Percentiles rank a stretch among this genome's conserved stretches.
Evolutionary conservation across 2,888 invertebrate genomes (phyloP).

Genomic region (Drosophila melanosoma): DNA sequence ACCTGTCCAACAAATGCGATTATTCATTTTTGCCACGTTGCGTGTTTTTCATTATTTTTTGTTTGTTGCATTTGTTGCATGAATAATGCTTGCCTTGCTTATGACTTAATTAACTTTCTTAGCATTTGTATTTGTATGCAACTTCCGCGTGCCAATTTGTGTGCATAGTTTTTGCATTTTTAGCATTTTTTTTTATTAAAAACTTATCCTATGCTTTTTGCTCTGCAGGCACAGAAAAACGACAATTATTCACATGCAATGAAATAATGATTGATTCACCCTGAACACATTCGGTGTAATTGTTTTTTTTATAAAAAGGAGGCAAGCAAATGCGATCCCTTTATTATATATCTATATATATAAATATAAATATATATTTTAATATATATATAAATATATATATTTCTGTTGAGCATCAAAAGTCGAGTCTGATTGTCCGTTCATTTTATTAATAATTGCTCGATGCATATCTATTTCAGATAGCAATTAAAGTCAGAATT

Average conservation of each 20-base stretch:
- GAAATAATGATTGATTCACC: neutral
- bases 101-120: constrained; percentile 54
- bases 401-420: neutral
- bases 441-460: neutral
- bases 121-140: constrained; percentile 50
- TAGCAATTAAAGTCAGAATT: neutral
- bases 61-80: constrained; percentile 6
- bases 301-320: neutral
- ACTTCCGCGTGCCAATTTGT: constrained; percentile 51
- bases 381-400: neutral
- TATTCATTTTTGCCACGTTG: constrained; percentile 37
- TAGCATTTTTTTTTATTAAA: neutral
- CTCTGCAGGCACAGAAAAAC: neutral
- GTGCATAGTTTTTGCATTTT: neutral
- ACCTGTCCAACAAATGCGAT: constrained; percentile 5
- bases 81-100: constrained; percentile 25
- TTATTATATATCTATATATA: neutral
- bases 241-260: neutral
- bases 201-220: neutral
- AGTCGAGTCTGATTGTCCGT: rapidly evolving
- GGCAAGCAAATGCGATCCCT: neutral
- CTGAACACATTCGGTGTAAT: neutral
- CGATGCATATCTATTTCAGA: neutral
- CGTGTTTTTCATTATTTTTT: constrained; percentile 50
- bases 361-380: neutral